A percentile compares a stretch with the other conserved stretches of the same genome.
Evolutionary conservation across 2,888 invertebrate species (phyloP).

Genomic region (Aleiodes testaceus): DNA sequence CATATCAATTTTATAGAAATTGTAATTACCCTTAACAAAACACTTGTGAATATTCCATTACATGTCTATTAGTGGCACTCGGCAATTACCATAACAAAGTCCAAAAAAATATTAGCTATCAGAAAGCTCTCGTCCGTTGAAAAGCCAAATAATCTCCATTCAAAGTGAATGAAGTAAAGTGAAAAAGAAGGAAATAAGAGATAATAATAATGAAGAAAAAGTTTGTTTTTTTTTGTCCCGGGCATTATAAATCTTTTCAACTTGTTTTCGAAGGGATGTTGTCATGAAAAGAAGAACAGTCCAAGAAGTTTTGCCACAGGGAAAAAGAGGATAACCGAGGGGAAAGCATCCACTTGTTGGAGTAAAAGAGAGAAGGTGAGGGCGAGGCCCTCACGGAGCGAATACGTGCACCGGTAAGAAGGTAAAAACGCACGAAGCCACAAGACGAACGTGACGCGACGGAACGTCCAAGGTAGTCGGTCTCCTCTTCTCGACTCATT

Average conservation of each 20-base stretch:
- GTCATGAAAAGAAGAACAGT: constrained; percentile 25
- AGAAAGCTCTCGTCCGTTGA: constrained; percentile 3
- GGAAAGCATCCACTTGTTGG: constrained; percentile 49
- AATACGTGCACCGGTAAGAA: constrained; percentile 58
- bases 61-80: too few relatives aligned
- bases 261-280: constrained; percentile 39
- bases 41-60: too few relatives aligned
- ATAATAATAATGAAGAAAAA: constrained; percentile 21
- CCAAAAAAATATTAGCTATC: too few relatives aligned
- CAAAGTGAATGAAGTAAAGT: constrained; percentile 1
- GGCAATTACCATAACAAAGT: too few relatives aligned
- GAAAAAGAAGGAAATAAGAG: constrained; percentile 9
- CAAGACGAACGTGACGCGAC: constrained; percentile 63
- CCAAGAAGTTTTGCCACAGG: constrained; percentile 22
- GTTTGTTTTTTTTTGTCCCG: constrained; percentile 2
- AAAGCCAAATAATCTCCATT: neutral
- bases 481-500: constrained; percentile 49
- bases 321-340: constrained; percentile 36
- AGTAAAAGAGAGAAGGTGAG: constrained; percentile 53
- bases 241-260: constrained; percentile 35
- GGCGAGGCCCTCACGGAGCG: constrained; percentile 58
- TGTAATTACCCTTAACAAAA: too few relatives aligned
- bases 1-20: constrained; percentile 7
- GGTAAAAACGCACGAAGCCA: constrained; percentile 56
- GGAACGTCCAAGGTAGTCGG: constrained; percentile 54